Percentiles rank a stretch among this genome's conserved stretches.
phyloP scores from a whole-genome alignment of 2,113 vertebrate genomes.

The Potamarius usumacintae region DNA sequence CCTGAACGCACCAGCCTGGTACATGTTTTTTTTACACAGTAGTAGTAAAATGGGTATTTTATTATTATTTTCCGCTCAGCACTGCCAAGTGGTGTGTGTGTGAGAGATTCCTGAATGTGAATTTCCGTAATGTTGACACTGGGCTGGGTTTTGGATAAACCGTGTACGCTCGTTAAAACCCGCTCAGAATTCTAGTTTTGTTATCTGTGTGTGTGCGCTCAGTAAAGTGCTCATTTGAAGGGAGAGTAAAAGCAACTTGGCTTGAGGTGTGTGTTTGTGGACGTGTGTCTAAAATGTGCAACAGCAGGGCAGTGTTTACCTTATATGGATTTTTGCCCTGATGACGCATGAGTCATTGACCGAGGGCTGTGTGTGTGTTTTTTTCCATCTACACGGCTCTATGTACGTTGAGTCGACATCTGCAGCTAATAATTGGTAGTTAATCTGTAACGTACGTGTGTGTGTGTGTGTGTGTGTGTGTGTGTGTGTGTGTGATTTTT shows the following conservation, averaged over 20 bases:
- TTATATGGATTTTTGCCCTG: slow-evolving; percentile 70
- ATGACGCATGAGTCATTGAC: slow-evolving; percentile 63
- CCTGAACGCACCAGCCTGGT: background rate
- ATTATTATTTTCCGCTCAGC: slow-evolving; percentile 57
- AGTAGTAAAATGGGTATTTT: slow-evolving; percentile 60
- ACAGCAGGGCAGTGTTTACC: slow-evolving; percentile 55
- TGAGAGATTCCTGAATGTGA: slow-evolving; percentile 28
- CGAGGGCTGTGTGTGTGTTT: slow-evolving; percentile 38
- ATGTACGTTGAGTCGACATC: background rate
- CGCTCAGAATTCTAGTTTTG: slow-evolving; percentile 23
- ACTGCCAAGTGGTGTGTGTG: slow-evolving; percentile 57
- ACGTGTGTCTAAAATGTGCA: slow-evolving; percentile 57
- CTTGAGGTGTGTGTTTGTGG: background rate
- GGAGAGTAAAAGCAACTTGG: background rate
- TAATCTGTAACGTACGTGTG: background rate
- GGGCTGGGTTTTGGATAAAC: slow-evolving; percentile 43
- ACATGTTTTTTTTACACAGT: slow-evolving; percentile 33
- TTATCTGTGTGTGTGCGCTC: background rate
- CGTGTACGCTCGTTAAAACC: slow-evolving; percentile 51
- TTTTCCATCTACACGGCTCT: background rate
- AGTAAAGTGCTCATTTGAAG: background rate
- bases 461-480: too few species aligned
- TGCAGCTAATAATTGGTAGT: background rate
- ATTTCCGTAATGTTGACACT: slow-evolving; percentile 47
- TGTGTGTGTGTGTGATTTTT: too few species aligned